A percentile compares a stretch with the other conserved stretches of the same genome.
phyloP scores from a whole-genome alignment of 2,888 invertebrate genomes.

The Diaperis boleti region DNA sequence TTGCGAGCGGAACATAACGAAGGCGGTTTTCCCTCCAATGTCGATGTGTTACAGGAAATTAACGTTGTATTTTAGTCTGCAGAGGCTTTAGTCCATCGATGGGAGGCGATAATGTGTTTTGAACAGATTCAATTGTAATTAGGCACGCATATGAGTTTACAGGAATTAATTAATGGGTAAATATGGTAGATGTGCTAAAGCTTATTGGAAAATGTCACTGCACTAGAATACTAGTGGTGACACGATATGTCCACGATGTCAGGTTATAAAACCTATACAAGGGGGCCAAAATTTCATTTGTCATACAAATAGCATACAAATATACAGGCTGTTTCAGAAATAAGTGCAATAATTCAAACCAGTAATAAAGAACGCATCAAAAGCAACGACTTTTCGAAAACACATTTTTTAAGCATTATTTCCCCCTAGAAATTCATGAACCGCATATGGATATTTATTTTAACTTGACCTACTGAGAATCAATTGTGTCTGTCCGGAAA shows the following conservation, averaged over 20 bases:
- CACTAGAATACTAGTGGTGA: background rate
- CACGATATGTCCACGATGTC: background rate
- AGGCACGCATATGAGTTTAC: constrained; percentile 18
- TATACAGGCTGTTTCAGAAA: too few relatives aligned
- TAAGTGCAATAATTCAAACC: too few relatives aligned
- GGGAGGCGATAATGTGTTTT: constrained; percentile 20
- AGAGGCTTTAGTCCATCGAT: constrained; percentile 19
- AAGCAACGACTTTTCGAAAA: too few relatives aligned
- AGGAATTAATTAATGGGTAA: constrained; percentile 16
- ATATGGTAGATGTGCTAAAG: background rate
- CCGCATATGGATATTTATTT: too few relatives aligned
- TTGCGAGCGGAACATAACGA: constrained; percentile 30
- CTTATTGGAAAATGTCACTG: constrained; percentile 6
- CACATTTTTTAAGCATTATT: too few relatives aligned
- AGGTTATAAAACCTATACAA: too few relatives aligned
- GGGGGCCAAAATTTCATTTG: background rate
- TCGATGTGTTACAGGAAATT: constrained; percentile 37
- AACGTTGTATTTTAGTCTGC: constrained; percentile 33
- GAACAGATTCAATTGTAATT: constrained; percentile 26
- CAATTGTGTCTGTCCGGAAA: too few relatives aligned
- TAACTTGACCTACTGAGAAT: too few relatives aligned
- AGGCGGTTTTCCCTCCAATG: constrained; percentile 27
- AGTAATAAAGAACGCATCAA: too few relatives aligned
- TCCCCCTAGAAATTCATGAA: too few relatives aligned
- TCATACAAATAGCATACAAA: too few relatives aligned